phyloP scores from a whole-genome alignment of 1,140 invertebrate genomes.

The Drosophila paulistorum region DNA sequence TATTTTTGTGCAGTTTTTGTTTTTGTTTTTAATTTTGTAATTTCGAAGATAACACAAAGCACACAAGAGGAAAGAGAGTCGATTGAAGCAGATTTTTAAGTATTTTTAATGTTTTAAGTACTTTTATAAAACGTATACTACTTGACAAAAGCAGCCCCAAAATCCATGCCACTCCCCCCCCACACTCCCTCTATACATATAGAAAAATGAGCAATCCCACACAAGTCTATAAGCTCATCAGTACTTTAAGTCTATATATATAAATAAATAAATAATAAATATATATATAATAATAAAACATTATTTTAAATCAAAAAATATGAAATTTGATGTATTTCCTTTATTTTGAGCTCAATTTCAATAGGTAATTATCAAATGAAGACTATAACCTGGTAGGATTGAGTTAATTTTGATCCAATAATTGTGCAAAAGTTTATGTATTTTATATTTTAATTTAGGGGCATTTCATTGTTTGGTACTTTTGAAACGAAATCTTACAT shows the following conservation, averaged over 20 bases:
- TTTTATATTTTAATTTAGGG: too few relatives aligned
- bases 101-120: conserved; percentile 52
- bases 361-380: too few relatives aligned
- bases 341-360: too few relatives aligned
- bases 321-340: too few relatives aligned
- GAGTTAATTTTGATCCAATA: too few relatives aligned
- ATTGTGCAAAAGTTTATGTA: too few relatives aligned
- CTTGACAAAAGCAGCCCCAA: conserved; percentile 12
- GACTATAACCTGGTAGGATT: too few relatives aligned
- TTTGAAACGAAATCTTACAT: too few relatives aligned
- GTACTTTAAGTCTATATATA: conserved; percentile 6
- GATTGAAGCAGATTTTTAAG: conserved; percentile 28
- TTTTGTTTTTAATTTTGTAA: conserved; percentile 26
- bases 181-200: not conserved
- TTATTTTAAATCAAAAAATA: too few relatives aligned
- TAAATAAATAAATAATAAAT: not conserved
- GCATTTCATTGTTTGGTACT: too few relatives aligned
- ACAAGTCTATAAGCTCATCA: conserved; percentile 4
- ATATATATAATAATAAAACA: not conserved
- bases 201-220: not conserved
- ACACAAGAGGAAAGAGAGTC: not conserved
- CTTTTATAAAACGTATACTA: conserved; percentile 50
- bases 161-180: too few relatives aligned
- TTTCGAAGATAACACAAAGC: conserved; percentile 25
- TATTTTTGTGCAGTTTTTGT: not conserved